A percentile compares a stretch with the other conserved stretches of the same genome.
Conservation (phyloP, 2,888 invertebrate species). For the Pseudococcus jackbeardsleyi region DNA sequence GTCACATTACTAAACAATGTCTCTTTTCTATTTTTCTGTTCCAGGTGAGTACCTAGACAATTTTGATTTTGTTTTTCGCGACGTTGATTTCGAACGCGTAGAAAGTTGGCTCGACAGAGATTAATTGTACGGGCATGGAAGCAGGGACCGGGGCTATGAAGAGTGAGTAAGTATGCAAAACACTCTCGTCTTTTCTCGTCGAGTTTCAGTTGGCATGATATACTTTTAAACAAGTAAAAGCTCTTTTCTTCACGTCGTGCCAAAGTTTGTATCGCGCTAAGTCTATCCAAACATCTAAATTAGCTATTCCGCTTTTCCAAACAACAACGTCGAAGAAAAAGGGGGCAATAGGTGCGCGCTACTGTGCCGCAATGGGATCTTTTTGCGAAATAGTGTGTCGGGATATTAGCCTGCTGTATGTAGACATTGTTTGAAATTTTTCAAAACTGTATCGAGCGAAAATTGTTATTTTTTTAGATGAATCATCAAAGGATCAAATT, state of each 20-base stretch:
- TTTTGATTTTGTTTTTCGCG: not conserved
- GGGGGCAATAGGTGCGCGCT: not conserved
- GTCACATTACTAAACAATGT: not conserved
- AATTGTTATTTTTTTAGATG: too few relatives aligned
- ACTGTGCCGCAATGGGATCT: not conserved
- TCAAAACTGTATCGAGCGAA: too few relatives aligned
- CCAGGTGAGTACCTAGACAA: not conserved
- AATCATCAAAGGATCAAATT: too few relatives aligned
- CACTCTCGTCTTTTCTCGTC: constrained; percentile 25
- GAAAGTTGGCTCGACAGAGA: not conserved
- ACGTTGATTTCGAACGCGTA: not conserved
- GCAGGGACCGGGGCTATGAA: not conserved
- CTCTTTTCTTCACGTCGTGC: constrained; percentile 36
- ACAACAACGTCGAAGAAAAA: not conserved
- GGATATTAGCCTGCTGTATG: not conserved
- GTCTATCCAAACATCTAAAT: constrained; percentile 42
- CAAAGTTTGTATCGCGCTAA: constrained; percentile 24
- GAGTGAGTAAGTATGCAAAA: constrained; percentile 31
- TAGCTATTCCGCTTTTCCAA: constrained; percentile 14
- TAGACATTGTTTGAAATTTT: too few relatives aligned
- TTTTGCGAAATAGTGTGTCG: not conserved
- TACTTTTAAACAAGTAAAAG: constrained; percentile 43
- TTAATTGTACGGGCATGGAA: not conserved
- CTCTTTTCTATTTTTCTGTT: not conserved
- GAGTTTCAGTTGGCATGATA: constrained; percentile 34